A percentile compares a stretch with the other conserved stretches of the same genome.
Evolutionary conservation across 2,888 invertebrate genomes (phyloP).

Genomic region (Papilio demoleus): DNA sequence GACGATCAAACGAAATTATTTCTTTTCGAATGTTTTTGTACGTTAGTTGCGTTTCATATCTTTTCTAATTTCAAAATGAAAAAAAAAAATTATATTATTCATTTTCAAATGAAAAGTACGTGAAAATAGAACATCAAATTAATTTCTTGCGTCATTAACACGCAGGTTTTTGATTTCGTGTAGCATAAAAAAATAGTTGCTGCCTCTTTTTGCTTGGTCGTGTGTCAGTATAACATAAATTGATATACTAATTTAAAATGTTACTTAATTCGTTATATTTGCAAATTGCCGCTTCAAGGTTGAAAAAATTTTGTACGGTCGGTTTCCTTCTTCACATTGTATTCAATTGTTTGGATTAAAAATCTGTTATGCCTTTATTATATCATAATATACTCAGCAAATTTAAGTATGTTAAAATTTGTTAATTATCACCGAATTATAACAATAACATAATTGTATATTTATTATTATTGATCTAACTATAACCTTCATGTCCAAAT

Average conservation of each 20-base stretch:
- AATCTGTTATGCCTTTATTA: background rate
- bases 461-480: too few relatives aligned
- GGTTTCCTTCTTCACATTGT: conserved; percentile 14
- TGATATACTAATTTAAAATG: background rate
- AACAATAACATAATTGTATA: too few relatives aligned
- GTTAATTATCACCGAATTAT: background rate
- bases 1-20: too few relatives aligned
- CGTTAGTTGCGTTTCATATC: too few relatives aligned
- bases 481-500: too few relatives aligned
- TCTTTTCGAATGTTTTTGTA: too few relatives aligned
- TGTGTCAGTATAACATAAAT: background rate
- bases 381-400: background rate
- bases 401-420: background rate
- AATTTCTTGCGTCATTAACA: background rate
- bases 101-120: background rate
- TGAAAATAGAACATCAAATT: background rate
- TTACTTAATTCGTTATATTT: background rate
- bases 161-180: background rate
- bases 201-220: background rate
- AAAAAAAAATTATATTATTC: too few relatives aligned
- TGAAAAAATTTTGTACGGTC: background rate
- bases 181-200: background rate
- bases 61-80: too few relatives aligned
- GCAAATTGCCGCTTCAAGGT: conserved; percentile 17
- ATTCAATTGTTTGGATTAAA: conserved; percentile 8